These are phyloP conservation scores for Halcyon senegalensis DNA, from an alignment of 2,113 vertebrate species.

Conservation along the genomic window DNA sequence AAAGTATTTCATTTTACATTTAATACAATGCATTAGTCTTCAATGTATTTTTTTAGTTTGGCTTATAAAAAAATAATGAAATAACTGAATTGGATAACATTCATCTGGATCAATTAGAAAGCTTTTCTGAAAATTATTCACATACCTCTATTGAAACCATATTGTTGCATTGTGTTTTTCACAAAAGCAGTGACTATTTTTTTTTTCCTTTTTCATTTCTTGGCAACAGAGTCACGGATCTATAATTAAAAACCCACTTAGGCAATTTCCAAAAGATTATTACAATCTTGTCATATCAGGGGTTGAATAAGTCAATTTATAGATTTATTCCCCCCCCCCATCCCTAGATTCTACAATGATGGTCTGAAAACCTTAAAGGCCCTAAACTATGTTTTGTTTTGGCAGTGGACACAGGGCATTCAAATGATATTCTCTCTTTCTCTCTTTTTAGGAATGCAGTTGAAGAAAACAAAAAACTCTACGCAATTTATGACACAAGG, in stretches of 20 bases:
- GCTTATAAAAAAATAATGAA: background rate
- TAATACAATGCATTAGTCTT: background rate
- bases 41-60: background rate
- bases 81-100: background rate
- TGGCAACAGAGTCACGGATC: slow-evolving; percentile 29
- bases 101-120: background rate
- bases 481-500: slow-evolving; percentile 93
- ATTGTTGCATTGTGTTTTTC: slow-evolving; percentile 4
- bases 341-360: background rate
- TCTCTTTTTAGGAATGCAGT: slow-evolving; percentile 89
- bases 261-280: slow-evolving; percentile 29
- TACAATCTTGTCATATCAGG: slow-evolving; percentile 28
- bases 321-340: background rate
- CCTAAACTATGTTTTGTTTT: background rate
- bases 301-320: slow-evolving; percentile 31
- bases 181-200: slow-evolving; percentile 24
- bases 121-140: background rate
- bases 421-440: slow-evolving; percentile 43
- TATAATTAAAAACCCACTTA: slow-evolving; percentile 57
- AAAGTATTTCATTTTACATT: background rate
- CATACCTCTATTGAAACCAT: background rate
- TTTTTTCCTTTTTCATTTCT: slow-evolving; percentile 9
- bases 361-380: background rate
- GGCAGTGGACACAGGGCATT: background rate
- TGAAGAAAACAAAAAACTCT: slow-evolving; percentile 92